These are phyloP conservation scores for Bergia sp. DNA, from an alignment of 92 coral and sea anemone species.

Conservation along the genomic window DNA sequence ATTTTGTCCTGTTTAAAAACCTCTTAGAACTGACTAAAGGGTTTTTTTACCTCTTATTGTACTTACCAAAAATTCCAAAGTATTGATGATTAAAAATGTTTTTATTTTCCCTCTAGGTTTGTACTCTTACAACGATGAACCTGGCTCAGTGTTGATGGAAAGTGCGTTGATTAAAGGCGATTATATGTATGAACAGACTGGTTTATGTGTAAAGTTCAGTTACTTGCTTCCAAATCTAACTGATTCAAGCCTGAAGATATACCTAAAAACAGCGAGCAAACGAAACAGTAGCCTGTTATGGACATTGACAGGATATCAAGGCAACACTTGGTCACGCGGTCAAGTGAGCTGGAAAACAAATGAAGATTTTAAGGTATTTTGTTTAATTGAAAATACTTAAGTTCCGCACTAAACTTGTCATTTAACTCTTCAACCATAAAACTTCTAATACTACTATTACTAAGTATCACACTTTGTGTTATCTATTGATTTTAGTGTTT, in stretches of 20 bases:
- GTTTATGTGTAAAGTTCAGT: conserved; percentile 65
- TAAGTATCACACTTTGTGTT: too few species aligned
- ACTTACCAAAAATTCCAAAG: too few species aligned
- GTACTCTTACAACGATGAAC: conserved; percentile 20
- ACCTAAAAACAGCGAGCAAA: conserved; percentile 37
- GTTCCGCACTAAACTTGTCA: too few species aligned
- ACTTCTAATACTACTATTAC: too few species aligned
- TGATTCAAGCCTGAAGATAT: conserved; percentile 53
- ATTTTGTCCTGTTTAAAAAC: too few species aligned
- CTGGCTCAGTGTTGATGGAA: conserved; percentile 51
- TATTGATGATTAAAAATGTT: too few species aligned
- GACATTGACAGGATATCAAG: conserved; percentile 69
- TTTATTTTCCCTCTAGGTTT: conserved; percentile 3
- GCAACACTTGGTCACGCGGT: conserved; percentile 64
- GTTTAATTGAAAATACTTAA: background rate
- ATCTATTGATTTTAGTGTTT: background rate
- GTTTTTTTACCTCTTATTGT: too few species aligned
- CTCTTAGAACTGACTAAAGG: too few species aligned
- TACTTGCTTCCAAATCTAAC: conserved; percentile 64
- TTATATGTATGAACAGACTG: conserved; percentile 39
- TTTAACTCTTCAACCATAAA: too few species aligned
- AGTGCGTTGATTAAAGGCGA: conserved; percentile 53
- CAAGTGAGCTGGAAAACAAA: conserved; percentile 57
- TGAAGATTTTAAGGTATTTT: conserved; percentile 60
- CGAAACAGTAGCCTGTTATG: conserved; percentile 54